phyloP scores from a whole-genome alignment of 2,113 vertebrate species.

The Phoenicopterus ruber region DNA sequence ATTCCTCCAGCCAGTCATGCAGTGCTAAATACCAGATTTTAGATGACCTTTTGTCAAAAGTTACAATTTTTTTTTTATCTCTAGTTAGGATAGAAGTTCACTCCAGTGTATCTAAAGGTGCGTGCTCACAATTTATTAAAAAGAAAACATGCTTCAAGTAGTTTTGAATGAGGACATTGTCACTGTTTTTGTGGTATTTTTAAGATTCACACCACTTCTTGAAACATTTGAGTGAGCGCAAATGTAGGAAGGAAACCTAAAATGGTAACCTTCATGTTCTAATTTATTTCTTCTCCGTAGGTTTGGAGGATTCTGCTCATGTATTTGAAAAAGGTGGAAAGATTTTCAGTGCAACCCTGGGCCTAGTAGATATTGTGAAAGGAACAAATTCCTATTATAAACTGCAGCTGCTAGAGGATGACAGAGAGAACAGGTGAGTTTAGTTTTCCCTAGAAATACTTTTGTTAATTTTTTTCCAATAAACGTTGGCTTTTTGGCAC shows the following conservation, averaged over 20 bases:
- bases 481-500: not conserved
- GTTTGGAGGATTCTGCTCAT: slow-evolving; percentile 91
- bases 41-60: not conserved
- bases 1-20: not conserved
- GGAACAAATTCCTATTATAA: slow-evolving; percentile 99
- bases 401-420: slow-evolving; percentile 93
- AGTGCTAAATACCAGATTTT: not conserved
- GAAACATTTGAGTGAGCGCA: not conserved
- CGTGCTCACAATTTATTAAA: not conserved
- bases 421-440: slow-evolving; percentile 87
- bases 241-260: not conserved
- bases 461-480: not conserved
- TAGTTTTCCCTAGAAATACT: not conserved
- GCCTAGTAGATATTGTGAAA: slow-evolving; percentile 92
- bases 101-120: not conserved
- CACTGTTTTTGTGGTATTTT: not conserved
- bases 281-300: slow-evolving; percentile 59
- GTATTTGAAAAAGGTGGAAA: slow-evolving; percentile 93
- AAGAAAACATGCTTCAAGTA: not conserved
- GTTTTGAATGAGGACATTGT: not conserved
- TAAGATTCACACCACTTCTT: not conserved
- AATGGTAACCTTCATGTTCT: not conserved
- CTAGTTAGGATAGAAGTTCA: not conserved
- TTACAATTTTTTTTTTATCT: not conserved
- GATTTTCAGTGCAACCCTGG: slow-evolving; percentile 95